Evolutionary conservation across 2,888 invertebrate species (phyloP), one percentile per base, ranked within the genome.

Genomic region (Gisinianus flammeolus): DNA sequence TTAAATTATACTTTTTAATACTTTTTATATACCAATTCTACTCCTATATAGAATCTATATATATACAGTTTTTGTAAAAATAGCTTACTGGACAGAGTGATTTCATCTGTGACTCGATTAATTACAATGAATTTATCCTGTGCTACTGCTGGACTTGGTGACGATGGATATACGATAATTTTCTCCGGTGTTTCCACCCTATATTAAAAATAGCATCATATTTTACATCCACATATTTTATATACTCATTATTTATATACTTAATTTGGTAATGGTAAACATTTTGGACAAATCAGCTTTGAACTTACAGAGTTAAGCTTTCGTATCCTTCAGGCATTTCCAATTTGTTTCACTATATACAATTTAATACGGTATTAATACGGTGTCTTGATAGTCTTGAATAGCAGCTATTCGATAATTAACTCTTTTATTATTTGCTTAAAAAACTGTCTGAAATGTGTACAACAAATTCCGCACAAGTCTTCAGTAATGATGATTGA

Each of bases 151-250:
- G 92, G 91, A 19, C 76, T 74, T n/a, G n/a, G n/a, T 24, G 78
- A 54, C 0, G 77, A 33, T 12, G 96, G 94, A 87, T 95, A 95
- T 83, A 97, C 90, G 86, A 92, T 94, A 87, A 96, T 95, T 87
- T 93, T 94, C 85, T 97, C 96, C 72, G 93, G 91, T n/a, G 95
- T 95, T 82, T 92, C 92, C 85, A 94, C 94, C 85, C 94, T 94
- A 85, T 78, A 78, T 2, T 54, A 5, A 28, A 52, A 31, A n/a
- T 66, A 66, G 22, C 1, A 30, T 10, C 1, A 66, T 30, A 66
- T 5, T 26, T 28, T 26, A 66, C 28, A 30, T 31, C 10, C 0
- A 16, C 4, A 24, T 26, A 58, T 22, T 62, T 22, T 4, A 3
- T 19, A 62, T 62, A 62, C 62, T n/a, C 16, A 62, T 12, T 62